These are phyloP conservation scores for Brachionichthys hirsutus DNA, from an alignment of 2,113 vertebrate genomes.

Conservation along the genomic window DNA sequence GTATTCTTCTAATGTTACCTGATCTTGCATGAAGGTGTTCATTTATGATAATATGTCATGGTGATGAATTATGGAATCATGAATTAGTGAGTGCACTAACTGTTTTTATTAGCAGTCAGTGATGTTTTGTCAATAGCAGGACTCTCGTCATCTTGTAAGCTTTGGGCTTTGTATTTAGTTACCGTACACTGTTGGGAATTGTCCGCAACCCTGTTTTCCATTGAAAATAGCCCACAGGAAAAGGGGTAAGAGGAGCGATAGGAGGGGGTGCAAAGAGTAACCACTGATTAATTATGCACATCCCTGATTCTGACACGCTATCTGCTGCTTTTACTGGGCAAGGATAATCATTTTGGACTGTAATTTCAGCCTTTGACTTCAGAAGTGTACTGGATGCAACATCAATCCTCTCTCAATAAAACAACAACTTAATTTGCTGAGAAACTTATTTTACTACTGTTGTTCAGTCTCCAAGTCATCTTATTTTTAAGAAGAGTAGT, in stretches of 20 bases:
- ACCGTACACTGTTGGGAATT: conserved; percentile 91
- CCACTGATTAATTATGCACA: conserved; percentile 92
- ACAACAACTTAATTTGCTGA: conserved; percentile 85
- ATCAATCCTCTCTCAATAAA: conserved; percentile 93
- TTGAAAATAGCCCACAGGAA: conserved; percentile 90
- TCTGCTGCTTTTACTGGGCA: conserved; percentile 94
- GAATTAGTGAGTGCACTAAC: conserved; percentile 50
- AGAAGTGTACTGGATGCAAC: conserved; percentile 82
- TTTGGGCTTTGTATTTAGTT: conserved; percentile 90
- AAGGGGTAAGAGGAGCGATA: conserved; percentile 58
- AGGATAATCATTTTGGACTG: conserved; percentile 94
- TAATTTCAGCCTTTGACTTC: conserved; percentile 91
- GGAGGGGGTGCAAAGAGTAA: conserved; percentile 59
- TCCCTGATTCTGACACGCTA: conserved; percentile 91
- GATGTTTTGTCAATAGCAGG: conserved; percentile 91
- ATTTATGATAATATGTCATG: conserved; percentile 34
- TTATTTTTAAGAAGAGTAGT: conserved; percentile 53
- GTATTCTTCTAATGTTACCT: conserved; percentile 28
- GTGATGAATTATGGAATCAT: conserved; percentile 55
- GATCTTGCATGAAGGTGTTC: conserved; percentile 33
- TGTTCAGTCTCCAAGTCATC: conserved; percentile 65
- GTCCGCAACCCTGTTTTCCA: conserved; percentile 93
- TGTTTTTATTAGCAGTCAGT: conserved; percentile 86
- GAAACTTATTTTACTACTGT: conserved; percentile 85
- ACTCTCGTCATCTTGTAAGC: conserved; percentile 91